These are phyloP conservation scores for Hypothenemus hampei DNA, from an alignment of 1,140 invertebrate species.

Conservation along the genomic window DNA sequence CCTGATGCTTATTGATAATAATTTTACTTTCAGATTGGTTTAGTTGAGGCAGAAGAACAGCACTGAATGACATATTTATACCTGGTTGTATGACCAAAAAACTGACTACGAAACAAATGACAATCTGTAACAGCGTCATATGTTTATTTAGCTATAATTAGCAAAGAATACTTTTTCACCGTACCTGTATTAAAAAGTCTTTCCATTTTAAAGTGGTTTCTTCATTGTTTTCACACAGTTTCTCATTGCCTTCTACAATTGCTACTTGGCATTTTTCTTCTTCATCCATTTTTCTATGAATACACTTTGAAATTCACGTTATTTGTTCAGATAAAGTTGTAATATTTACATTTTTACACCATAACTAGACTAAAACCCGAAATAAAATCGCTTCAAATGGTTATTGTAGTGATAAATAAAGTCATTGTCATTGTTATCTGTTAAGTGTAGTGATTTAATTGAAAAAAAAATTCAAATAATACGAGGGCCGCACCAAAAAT, in stretches of 20 bases:
- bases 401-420: too few species aligned
- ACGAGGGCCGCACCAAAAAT: too few species aligned
- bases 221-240: too few species aligned
- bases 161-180: neutral
- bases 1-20: slow-evolving; percentile 38
- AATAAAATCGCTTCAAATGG: too few species aligned
- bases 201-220: slow-evolving; percentile 20
- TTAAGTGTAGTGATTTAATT: too few species aligned
- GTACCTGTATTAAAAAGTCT: slow-evolving; percentile 27
- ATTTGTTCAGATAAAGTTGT: too few species aligned
- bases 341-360: too few species aligned
- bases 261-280: neutral
- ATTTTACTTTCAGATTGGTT: slow-evolving; percentile 37
- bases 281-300: slow-evolving; percentile 5
- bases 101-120: slow-evolving; percentile 46
- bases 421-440: too few species aligned
- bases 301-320: too few species aligned
- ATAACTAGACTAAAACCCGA: too few species aligned
- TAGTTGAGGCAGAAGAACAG: slow-evolving; percentile 49
- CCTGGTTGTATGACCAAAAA: slow-evolving; percentile 51
- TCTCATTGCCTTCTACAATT: neutral
- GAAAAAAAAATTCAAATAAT: too few species aligned
- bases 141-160: neutral
- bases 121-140: slow-evolving; percentile 42
- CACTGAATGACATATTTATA: slow-evolving; percentile 52